These are phyloP conservation scores for Coelinius sp. DNA, from an alignment of 2,888 invertebrate species.

Conservation along the genomic window DNA sequence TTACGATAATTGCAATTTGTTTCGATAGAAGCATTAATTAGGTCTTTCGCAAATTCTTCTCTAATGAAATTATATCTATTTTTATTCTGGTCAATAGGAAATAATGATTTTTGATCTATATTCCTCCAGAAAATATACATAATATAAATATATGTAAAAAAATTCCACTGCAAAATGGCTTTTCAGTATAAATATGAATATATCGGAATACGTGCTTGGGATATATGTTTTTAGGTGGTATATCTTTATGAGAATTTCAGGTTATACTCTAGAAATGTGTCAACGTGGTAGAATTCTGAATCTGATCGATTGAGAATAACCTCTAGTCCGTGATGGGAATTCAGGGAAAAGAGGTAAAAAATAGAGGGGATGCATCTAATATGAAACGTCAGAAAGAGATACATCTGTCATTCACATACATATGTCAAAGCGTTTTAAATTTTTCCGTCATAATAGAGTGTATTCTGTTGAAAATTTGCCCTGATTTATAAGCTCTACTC, in stretches of 20 bases:
- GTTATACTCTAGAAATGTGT: background rate
- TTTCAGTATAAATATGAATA: conserved; percentile 16
- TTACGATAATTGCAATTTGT: background rate
- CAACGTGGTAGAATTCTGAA: conserved; percentile 2
- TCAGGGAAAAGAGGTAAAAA: background rate
- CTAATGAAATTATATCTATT: background rate
- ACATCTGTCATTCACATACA: conserved; percentile 12
- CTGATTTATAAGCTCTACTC: background rate
- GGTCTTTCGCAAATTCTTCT: background rate
- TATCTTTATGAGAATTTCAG: background rate
- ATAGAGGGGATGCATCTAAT: background rate
- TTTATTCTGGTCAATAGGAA: background rate
- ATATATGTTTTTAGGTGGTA: background rate
- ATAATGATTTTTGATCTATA: background rate
- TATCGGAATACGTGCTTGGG: background rate
- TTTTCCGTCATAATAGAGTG: too few relatives aligned
- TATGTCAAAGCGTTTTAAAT: too few relatives aligned
- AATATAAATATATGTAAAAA: background rate
- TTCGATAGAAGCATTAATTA: background rate
- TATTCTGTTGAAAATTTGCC: background rate
- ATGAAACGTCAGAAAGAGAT: conserved; percentile 9
- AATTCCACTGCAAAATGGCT: background rate
- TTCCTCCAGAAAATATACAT: background rate
- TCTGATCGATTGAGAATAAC: conserved; percentile 8
- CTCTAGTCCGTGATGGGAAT: conserved; percentile 9